Evolutionary conservation across 2,113 vertebrate genomes (phyloP).

Genomic region (Passer domesticus): DNA sequence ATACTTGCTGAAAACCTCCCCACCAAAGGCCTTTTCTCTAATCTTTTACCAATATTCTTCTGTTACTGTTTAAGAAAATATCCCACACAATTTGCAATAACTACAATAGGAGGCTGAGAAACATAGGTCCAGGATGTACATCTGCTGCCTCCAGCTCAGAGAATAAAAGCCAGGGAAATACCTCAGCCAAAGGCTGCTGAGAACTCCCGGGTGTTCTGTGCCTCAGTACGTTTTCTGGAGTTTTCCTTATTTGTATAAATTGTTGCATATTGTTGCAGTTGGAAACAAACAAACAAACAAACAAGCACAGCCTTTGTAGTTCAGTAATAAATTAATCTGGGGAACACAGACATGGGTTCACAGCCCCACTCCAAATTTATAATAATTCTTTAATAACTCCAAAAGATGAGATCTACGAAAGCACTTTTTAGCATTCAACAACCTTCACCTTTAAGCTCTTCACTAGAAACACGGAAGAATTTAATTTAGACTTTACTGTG

Average conservation of each 20-base stretch:
- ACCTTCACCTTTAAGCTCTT: not conserved
- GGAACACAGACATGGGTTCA: not conserved
- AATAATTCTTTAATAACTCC: not conserved
- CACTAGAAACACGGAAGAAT: not conserved
- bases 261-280: not conserved
- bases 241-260: not conserved
- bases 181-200: not conserved
- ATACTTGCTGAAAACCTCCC: not conserved
- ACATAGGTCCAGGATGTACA: not conserved
- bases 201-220: not conserved
- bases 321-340: not conserved
- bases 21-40: not conserved
- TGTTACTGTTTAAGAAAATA: not conserved
- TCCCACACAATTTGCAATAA: not conserved
- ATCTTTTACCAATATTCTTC: not conserved
- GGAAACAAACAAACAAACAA: conserved; percentile 14
- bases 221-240: not conserved
- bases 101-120: not conserved
- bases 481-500: not conserved
- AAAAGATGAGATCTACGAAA: not conserved
- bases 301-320: not conserved
- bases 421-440: not conserved
- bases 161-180: not conserved
- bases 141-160: not conserved
- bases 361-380: not conserved